Evolutionary conservation across 1,140 invertebrate genomes (phyloP).

Genomic region (Drosophila carrolli): DNA sequence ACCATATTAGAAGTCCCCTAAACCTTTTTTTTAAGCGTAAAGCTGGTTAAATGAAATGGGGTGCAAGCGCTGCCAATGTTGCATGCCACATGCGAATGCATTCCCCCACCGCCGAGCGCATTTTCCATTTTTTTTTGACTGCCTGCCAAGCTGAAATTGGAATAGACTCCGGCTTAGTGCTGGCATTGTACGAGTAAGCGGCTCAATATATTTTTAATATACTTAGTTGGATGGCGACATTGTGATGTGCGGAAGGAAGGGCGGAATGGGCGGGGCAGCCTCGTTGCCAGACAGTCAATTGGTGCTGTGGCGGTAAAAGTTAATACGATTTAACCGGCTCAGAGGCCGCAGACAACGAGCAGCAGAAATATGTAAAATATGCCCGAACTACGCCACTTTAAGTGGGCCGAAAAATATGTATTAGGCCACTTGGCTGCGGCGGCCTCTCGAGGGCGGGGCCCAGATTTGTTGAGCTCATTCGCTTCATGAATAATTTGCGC

Average conservation of each 20-base stretch:
- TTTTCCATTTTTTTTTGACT: slow-evolving; percentile 50
- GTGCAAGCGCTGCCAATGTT: slow-evolving; percentile 53
- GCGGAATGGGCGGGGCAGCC: neutral
- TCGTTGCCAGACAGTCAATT: slow-evolving; percentile 45
- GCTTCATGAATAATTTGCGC: slow-evolving; percentile 80
- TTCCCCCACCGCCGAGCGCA: slow-evolving; percentile 15
- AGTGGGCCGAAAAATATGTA: slow-evolving; percentile 73
- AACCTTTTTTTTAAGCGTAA: slow-evolving; percentile 21
- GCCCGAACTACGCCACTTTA: slow-evolving; percentile 54
- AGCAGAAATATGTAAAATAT: slow-evolving; percentile 74
- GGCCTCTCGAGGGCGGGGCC: slow-evolving; percentile 34
- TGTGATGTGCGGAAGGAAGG: neutral
- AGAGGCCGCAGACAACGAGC: slow-evolving; percentile 62
- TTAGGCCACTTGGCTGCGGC: slow-evolving; percentile 73
- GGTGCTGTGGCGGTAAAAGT: slow-evolving; percentile 68
- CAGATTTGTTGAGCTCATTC: slow-evolving; percentile 80
- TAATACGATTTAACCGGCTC: slow-evolving; percentile 78
- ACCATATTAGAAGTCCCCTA: neutral
- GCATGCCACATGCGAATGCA: slow-evolving; percentile 68
- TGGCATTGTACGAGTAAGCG: slow-evolving; percentile 73
- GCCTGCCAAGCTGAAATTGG: slow-evolving; percentile 61
- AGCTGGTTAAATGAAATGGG: slow-evolving; percentile 38
- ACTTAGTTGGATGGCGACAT: slow-evolving; percentile 71
- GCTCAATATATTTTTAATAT: slow-evolving; percentile 83
- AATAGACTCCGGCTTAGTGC: slow-evolving; percentile 51